A percentile compares a stretch with the other conserved stretches of the same genome.
phyloP scores from a whole-genome alignment of 2,797 vertebrate genomes.

The Lepilemur septentrionalis region DNA sequence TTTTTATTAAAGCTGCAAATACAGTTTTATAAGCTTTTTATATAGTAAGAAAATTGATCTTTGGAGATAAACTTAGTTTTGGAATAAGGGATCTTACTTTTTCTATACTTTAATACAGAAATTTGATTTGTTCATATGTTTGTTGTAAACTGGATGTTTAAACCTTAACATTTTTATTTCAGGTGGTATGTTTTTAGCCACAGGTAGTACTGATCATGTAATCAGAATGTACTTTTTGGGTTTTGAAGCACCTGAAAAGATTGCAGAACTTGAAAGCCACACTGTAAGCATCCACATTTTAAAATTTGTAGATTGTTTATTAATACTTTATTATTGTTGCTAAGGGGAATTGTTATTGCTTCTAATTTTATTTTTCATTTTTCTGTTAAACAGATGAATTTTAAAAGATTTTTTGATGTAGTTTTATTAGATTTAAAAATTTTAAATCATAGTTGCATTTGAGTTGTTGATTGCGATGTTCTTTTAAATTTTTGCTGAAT shows the following conservation, averaged over 20 bases:
- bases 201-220: constrained; percentile 97
- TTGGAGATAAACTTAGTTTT: neutral
- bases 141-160: neutral
- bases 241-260: constrained; percentile 94
- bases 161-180: constrained; percentile 65
- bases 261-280: constrained; percentile 95
- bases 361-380: neutral
- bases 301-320: neutral
- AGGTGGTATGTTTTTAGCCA: constrained; percentile 98
- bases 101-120: neutral
- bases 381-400: neutral
- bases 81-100: too few relatives aligned
- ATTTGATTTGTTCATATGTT: neutral
- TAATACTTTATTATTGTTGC: neutral
- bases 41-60: neutral
- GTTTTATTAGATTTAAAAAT: neutral
- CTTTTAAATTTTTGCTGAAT: neutral
- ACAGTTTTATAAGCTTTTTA: neutral
- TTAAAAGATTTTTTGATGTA: neutral
- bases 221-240: constrained; percentile 99
- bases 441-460: neutral
- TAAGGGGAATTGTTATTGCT: neutral
- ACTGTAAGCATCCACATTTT: constrained; percentile 87
- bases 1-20: neutral
- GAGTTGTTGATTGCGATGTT: neutral